These are phyloP conservation scores for Acridotheres tristis DNA, from an alignment of 2,797 vertebrate species.

Conservation along the genomic window DNA sequence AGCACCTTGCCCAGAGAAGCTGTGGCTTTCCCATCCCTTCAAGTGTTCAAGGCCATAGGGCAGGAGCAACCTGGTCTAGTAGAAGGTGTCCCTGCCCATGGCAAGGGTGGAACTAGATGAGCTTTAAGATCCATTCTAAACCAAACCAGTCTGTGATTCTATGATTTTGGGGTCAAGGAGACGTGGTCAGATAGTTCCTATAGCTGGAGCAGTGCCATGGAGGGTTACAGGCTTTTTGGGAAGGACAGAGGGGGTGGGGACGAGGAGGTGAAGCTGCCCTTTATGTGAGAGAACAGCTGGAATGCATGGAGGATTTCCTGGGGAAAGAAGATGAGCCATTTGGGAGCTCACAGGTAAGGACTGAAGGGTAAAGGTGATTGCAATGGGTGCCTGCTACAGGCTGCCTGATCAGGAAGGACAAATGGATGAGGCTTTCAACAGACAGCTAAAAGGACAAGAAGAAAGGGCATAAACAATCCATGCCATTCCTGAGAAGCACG, in stretches of 20 bases:
- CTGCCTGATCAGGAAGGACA: background rate
- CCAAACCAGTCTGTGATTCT: background rate
- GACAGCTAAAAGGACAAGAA: background rate
- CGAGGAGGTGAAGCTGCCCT: accelerated
- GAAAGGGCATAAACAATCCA: background rate
- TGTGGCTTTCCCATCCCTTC: background rate
- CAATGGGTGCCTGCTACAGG: background rate
- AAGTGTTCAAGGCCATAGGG: background rate
- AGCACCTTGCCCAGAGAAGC: background rate
- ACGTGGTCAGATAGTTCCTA: background rate
- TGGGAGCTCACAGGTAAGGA: background rate
- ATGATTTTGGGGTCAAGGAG: background rate
- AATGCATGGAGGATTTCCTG: background rate
- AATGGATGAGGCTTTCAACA: background rate
- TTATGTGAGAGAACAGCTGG: background rate
- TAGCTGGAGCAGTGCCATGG: background rate
- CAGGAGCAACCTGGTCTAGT: background rate
- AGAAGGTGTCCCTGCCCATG: too few relatives aligned
- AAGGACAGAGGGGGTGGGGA: background rate
- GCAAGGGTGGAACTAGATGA: background rate
- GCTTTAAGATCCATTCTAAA: background rate
- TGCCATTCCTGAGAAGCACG: accelerated
- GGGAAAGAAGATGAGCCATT: background rate
- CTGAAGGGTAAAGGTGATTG: background rate
- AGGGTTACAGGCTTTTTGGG: background rate